phyloP scores from a whole-genome alignment of 23 tunicate species.

The Ascidia mentula region DNA sequence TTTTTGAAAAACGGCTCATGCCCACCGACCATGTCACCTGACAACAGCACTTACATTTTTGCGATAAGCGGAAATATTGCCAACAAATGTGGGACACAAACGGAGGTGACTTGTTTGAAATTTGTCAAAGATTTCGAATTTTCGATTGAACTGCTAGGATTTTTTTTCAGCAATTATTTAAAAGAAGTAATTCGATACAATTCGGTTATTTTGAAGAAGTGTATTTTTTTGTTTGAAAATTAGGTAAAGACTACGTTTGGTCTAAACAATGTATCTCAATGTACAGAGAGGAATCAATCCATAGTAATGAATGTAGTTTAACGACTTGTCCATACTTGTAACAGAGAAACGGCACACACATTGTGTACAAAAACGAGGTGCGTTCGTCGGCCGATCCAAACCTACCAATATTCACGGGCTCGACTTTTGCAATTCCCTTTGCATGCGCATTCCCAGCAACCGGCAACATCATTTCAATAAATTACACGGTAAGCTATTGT shows the following conservation, averaged over 20 bases:
- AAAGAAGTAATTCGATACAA: too few relatives aligned
- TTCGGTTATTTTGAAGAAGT: too few relatives aligned
- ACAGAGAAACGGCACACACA: not conserved
- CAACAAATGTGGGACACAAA: not conserved
- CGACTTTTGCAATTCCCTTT: not conserved
- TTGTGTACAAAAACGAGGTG: not conserved
- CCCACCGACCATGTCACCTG: not conserved
- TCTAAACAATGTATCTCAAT: too few relatives aligned
- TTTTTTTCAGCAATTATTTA: too few relatives aligned
- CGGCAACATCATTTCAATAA: not conserved
- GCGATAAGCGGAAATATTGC: not conserved
- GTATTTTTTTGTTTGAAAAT: too few relatives aligned
- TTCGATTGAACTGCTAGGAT: too few relatives aligned
- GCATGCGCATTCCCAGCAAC: not conserved
- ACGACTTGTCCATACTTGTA: too few relatives aligned
- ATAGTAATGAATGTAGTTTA: too few relatives aligned
- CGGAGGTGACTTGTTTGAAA: too few relatives aligned
- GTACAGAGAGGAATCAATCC: too few relatives aligned
- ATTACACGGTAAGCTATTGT: not conserved
- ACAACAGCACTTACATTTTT: not conserved
- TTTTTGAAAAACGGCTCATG: not conserved
- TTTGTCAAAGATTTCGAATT: too few relatives aligned
- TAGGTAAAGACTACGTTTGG: too few relatives aligned
- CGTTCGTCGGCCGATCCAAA: not conserved
- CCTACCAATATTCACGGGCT: not conserved